Conservation (phyloP, 2,888 invertebrate species). For the Volucella inanis region DNA sequence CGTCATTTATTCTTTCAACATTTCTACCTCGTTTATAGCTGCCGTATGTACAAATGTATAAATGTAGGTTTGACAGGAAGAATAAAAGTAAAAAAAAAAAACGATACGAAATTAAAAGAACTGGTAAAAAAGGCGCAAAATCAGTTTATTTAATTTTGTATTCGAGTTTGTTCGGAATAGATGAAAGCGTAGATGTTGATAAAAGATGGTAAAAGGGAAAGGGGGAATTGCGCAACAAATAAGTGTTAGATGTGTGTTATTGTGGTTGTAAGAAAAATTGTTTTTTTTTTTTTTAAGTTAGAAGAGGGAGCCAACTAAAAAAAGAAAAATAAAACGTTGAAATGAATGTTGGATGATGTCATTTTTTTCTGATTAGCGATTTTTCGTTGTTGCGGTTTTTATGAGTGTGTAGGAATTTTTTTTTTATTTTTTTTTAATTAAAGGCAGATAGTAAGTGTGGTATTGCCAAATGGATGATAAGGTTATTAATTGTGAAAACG, state of each 20-base stretch:
- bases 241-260: conserved; percentile 17
- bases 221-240: conserved; percentile 57
- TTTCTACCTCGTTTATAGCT: conserved; percentile 29
- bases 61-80: conserved; percentile 34
- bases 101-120: not conserved
- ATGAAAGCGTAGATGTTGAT: not conserved
- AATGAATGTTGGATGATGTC: conserved; percentile 67
- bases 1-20: conserved; percentile 10
- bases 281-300: conserved; percentile 43
- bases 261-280: conserved; percentile 44
- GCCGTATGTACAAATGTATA: conserved; percentile 1
- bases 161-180: conserved; percentile 22
- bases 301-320: conserved; percentile 16
- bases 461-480: conserved; percentile 42
- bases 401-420: conserved; percentile 51
- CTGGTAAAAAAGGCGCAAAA: conserved; percentile 63
- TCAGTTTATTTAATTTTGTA: conserved; percentile 56
- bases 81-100: conserved; percentile 12
- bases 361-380: conserved; percentile 54
- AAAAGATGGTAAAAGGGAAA: conserved; percentile 4
- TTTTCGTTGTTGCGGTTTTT: conserved; percentile 51
- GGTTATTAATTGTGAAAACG: too few relatives aligned
- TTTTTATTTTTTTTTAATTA: conserved; percentile 36
- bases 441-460: not conserved
- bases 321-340: conserved; percentile 31